Conservation (phyloP, 2,113 vertebrate species). For the Sterna hirundo region DNA sequence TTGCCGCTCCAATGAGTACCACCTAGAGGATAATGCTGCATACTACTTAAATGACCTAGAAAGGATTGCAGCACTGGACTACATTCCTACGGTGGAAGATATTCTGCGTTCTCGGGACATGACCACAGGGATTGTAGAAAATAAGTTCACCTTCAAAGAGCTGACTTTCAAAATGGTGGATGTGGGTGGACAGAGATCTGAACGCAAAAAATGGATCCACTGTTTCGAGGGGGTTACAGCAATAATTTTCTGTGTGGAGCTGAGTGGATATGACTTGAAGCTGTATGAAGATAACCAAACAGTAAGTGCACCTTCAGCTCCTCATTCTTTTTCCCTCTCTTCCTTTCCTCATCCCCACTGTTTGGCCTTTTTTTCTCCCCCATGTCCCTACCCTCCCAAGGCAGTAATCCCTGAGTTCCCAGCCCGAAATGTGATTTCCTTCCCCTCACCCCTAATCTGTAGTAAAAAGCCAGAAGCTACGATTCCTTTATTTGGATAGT, state of each 20-base stretch:
- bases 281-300: slow-evolving; percentile 99
- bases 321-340: neutral
- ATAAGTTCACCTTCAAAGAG: slow-evolving; percentile 99
- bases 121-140: slow-evolving; percentile 99
- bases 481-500: neutral
- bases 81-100: slow-evolving; percentile 97
- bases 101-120: slow-evolving; percentile 98
- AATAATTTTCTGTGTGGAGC: slow-evolving; percentile 99
- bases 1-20: slow-evolving; percentile 96
- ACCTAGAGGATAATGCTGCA: slow-evolving; percentile 97
- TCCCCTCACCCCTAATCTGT: neutral
- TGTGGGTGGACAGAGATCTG: slow-evolving; percentile 95
- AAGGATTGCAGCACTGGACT: slow-evolving; percentile 92
- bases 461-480: neutral
- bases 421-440: neutral
- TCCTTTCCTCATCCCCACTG: neutral
- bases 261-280: slow-evolving; percentile 98
- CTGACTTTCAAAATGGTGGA: slow-evolving; percentile 99
- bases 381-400: neutral
- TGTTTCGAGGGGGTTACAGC: slow-evolving; percentile 99
- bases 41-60: slow-evolving; percentile 99
- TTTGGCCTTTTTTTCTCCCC: neutral
- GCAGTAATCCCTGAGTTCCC: neutral
- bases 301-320: slow-evolving; percentile 73
- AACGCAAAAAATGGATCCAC: slow-evolving; percentile 99